phyloP scores from a whole-genome alignment of 1,140 invertebrate species.

The Holotrichia oblita region DNA sequence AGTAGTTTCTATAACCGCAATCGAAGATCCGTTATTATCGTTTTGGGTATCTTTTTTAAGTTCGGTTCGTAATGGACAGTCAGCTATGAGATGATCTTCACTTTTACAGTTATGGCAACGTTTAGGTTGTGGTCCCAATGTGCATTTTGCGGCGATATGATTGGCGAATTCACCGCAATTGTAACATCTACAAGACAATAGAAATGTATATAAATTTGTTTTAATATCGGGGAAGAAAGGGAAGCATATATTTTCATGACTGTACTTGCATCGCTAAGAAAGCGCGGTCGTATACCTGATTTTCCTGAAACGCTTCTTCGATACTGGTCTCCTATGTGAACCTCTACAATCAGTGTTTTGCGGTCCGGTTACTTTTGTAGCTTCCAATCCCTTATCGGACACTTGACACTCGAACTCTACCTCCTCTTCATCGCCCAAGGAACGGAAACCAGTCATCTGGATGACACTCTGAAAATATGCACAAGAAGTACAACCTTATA shows the following conservation, averaged over 20 bases:
- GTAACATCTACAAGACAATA: constrained; percentile 76
- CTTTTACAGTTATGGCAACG: constrained; percentile 89
- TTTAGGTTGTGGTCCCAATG: constrained; percentile 86
- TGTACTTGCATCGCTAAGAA: background rate
- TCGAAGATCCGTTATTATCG: constrained; percentile 37
- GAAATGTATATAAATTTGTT: background rate
- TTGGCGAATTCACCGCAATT: constrained; percentile 92
- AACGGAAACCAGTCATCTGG: constrained; percentile 87
- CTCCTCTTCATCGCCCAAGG: constrained; percentile 84
- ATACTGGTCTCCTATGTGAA: constrained; percentile 76
- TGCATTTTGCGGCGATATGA: constrained; percentile 89
- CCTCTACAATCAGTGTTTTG: constrained; percentile 80
- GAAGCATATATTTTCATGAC: background rate
- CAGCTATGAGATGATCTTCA: constrained; percentile 85
- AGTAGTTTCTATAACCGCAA: constrained; percentile 33
- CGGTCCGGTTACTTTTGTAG: constrained; percentile 81
- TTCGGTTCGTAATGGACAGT: constrained; percentile 72
- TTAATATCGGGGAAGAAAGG: too few relatives aligned
- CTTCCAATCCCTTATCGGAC: constrained; percentile 86
- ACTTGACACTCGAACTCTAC: constrained; percentile 87
- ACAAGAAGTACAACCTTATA: background rate
- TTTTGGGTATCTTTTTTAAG: constrained; percentile 41
- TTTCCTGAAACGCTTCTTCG: constrained; percentile 84
- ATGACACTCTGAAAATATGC: constrained; percentile 80
- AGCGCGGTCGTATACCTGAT: constrained; percentile 71